Evolutionary conservation across 2,797 vertebrate species (phyloP), one percentile per base, ranked within the genome.

Genomic region (Myotis myotis): DNA sequence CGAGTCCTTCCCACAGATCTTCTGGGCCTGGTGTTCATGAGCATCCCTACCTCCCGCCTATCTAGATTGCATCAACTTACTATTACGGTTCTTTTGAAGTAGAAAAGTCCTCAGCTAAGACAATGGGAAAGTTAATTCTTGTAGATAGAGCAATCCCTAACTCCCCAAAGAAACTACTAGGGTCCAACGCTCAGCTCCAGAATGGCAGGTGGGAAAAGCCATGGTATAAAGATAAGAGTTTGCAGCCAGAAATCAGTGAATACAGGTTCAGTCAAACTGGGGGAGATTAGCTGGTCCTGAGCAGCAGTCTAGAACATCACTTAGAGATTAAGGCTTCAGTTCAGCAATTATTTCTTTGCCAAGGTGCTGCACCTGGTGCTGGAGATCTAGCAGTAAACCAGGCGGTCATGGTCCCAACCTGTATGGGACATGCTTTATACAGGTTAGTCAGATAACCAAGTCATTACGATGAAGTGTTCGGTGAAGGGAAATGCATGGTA

Each of bases 101-200:
- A 20, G 53, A 33, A 38, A 66, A 62, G 15, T 49, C 36, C 16
- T 68, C 11, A 36, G 22, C 68, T 96, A 66, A 84, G 36, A 66
- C 38, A 74, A 41, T 36, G 47, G 36, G 51, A 92, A 96, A 92
- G 28, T 23, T 51, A 57, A 95, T 70, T 79, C 60, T 84, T 85
- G 12, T 33, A 60, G 82, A 47, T 2, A 36, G 22, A 70, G 84
- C 30, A 62, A 47, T 20, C 70, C 19, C 13, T 64, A 70, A 81
- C 68, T 84, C 19, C n/a, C n/a, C 70, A 23, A 10, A 70, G 72
- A 38, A 94, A 92, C 4, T 55, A 79, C 5, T 74, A 20, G n/a
- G 6, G 17, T 44, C 78, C n/a, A 74, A 49, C 5, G 49, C 20
- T 36, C 8, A 62, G 22, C 9, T 49, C 36, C 17, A 60, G 76